phyloP scores from a whole-genome alignment of 1,140 invertebrate genomes.

The Bombus fervidus region DNA sequence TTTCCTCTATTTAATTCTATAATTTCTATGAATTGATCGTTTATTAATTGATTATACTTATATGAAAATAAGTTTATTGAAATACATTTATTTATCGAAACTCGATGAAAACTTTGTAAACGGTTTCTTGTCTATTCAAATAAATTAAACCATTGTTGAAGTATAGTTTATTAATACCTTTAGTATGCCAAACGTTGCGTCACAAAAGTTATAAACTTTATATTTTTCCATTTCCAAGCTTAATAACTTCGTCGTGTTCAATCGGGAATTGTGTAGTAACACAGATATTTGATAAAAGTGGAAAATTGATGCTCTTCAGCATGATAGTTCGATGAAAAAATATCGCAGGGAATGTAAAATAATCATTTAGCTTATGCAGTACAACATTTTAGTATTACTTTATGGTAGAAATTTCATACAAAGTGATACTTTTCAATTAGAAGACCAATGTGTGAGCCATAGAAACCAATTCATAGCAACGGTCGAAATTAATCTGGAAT shows the following conservation, averaged over 20 bases:
- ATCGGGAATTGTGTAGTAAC: conserved; percentile 37
- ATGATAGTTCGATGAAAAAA: background rate
- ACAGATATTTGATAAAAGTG: conserved; percentile 12
- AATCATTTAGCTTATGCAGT: background rate
- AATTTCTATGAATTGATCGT: no score
- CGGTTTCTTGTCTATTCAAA: background rate
- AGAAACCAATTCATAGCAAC: background rate
- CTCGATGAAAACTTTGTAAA: background rate
- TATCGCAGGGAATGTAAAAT: background rate
- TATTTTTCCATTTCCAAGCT: conserved; percentile 18
- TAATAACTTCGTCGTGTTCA: conserved; percentile 38
- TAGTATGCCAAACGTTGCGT: background rate
- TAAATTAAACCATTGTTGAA: background rate
- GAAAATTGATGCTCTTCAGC: background rate
- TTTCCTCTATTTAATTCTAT: background rate
- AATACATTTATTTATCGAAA: background rate
- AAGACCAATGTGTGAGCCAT: background rate
- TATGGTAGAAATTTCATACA: background rate
- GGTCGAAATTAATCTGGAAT: background rate
- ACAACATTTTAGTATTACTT: background rate
- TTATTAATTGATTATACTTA: background rate
- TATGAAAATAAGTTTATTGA: background rate
- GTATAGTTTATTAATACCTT: no score
- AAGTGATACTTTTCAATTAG: background rate
- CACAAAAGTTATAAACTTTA: conserved; percentile 51